Base-by-base conservation (phyloP, 2,113 vertebrate genomes). In the Zosterops pallidus region DNA sequence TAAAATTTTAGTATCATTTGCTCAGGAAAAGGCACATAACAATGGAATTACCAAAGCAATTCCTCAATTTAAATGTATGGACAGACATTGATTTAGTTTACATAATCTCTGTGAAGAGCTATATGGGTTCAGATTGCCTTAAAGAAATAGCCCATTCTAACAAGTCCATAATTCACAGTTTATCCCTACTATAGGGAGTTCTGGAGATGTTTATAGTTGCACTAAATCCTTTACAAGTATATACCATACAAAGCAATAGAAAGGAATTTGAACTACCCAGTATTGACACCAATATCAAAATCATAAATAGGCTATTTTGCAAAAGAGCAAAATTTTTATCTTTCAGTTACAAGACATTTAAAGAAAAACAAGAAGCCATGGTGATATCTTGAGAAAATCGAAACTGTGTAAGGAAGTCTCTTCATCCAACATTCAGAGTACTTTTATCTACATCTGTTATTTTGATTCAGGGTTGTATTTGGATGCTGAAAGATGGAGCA, bases 211-310 rank as follows among this genome's bases (percentile, higher is more conserved):
- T 95, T 96, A 93, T 52, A 90, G 89, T 92, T 91, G 85, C 68
- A 96, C 90, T 95, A 96, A 97, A 97, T 95, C 90, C 85, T 96
- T 90, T 91, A 91, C 78, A 91, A 90, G 87, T 83, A 94, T 35
- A 59, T 41, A 90, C 33, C 79, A 90, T 17, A 88, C 29, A 59
- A 70, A 79, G 82, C 46, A 83, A 87, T 63, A 92, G 90, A 95
- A 92, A 94, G 67, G 62, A 88, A 92, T 83, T 86, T 63, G 71
- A 86, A 90, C 59, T 68, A 70, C 42, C 42, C 59, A 77, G 55
- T 95, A 94, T 85, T 86, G 59, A 95, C 87, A 90, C 68, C 87
- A 85, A 29, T 69, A 85, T 84, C 63, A 93, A 93, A 95, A 90
- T 90, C 50, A 85, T 77, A 59, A 92, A 83, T 83, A 63, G 23